Evolutionary conservation across 35 echinoderm and acorn worm species (phyloP), one percentile per base, ranked within the genome.

Genomic region (Apostichopus californicus): DNA sequence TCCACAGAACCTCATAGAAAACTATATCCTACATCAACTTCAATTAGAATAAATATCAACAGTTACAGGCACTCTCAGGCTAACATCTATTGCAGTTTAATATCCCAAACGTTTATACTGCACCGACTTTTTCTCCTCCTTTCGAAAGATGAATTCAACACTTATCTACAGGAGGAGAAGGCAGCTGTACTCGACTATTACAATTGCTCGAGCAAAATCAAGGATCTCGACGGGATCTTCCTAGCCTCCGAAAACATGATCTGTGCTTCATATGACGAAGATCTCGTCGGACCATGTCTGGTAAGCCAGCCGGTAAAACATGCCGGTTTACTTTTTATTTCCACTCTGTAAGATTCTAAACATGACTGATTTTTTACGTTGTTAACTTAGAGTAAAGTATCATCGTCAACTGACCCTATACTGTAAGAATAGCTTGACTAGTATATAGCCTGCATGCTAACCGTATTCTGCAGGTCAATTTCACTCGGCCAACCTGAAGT

Each of bases 71-170:
- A 46, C 34, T 46, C 34, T 46, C 34, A 46, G 34, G 3, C 34
- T 46, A 0, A 46, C 34, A 46, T 46, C 1, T 46, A 46, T 46
- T 46, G 34, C 34, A 46, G 75, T 77, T 77, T 22, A 77, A 28
- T 18, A 22, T 1, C 68, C 5, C 68, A 14, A 72, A 14, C n/a
- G 12, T 72, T 72, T 72, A 6, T 20, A 12, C n/a, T 72, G 68
- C n/a, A 12, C 68, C 5, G 12, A 14, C 12, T 83, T 55, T 20
- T 55, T 83, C 8, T 55, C 28, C 11, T 12, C 52, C 1, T 83
- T 54, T 83, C 20, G 10, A 8, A 10, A 83, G 80, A 11, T 13
- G 80, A 83, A 83, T 56, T 83, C 52, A 83, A 83, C 80, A 83
- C 11, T 18, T 55, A 56, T 18, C 53, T 83, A 8, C 14, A 83